Conservation (phyloP, 2,113 vertebrate species). For the Protobothrops flavoviridis region DNA sequence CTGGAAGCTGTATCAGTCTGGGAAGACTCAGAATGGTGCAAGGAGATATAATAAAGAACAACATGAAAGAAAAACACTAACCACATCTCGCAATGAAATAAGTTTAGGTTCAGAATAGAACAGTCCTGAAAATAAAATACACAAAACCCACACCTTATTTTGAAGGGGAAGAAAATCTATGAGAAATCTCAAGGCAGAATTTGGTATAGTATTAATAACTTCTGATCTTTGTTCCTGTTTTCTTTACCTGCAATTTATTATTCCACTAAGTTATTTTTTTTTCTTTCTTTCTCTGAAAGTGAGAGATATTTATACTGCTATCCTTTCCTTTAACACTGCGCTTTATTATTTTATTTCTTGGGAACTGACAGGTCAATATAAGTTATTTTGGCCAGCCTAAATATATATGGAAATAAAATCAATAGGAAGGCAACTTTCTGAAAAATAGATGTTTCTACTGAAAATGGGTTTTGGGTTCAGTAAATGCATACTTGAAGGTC, state of each 20-base stretch:
- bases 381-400: neutral
- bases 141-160: neutral
- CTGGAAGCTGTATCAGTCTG: neutral
- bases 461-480: neutral
- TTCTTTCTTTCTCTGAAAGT: neutral
- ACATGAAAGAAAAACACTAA: neutral
- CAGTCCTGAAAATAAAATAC: neutral
- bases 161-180: neutral
- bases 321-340: neutral
- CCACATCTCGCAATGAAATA: neutral
- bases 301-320: neutral
- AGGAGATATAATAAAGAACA: neutral
- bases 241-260: neutral
- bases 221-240: neutral
- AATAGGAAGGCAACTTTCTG: neutral
- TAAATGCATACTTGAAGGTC: neutral
- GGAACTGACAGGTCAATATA: neutral
- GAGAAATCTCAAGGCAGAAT: neutral
- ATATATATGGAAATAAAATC: neutral
- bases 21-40: neutral
- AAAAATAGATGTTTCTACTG: conserved; percentile 5
- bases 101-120: neutral
- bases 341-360: neutral
- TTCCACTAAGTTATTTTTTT: neutral
- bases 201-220: neutral